phyloP scores from a whole-genome alignment of 2,888 invertebrate species.

The Clepsis dumicolana region DNA sequence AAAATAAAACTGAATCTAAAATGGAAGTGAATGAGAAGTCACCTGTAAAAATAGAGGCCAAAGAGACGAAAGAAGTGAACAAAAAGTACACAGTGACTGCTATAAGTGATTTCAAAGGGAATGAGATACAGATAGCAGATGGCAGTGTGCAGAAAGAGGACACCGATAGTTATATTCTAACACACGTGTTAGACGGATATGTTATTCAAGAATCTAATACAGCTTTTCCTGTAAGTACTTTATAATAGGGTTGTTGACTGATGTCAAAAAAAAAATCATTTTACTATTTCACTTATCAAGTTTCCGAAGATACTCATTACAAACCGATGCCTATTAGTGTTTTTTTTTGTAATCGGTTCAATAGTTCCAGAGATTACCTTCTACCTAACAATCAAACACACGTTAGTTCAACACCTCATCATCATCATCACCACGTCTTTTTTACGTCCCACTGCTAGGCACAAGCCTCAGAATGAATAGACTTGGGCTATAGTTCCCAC shows the following conservation, averaged over 20 bases:
- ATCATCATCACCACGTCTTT: no score
- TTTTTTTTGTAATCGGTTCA: no score
- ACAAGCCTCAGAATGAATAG: no score
- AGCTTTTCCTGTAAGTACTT: slow-evolving; percentile 77
- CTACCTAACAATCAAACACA: no score
- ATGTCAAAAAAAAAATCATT: no score
- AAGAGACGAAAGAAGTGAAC: slow-evolving; percentile 44
- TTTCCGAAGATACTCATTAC: no score
- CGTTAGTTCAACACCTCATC: no score
- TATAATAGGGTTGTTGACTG: neutral
- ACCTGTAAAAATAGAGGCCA: slow-evolving; percentile 25
- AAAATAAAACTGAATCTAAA: neutral
- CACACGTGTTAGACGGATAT: slow-evolving; percentile 78
- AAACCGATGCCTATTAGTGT: no score
- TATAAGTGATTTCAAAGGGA: slow-evolving; percentile 50
- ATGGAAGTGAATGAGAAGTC: neutral
- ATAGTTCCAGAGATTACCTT: no score
- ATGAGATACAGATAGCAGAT: slow-evolving; percentile 49
- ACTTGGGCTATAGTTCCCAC: no score
- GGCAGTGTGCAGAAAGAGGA: slow-evolving; percentile 48
- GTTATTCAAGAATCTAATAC: slow-evolving; percentile 81
- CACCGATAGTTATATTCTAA: slow-evolving; percentile 62
- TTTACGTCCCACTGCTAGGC: no score
- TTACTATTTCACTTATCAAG: no score
- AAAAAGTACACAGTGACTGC: slow-evolving; percentile 47